A percentile compares a stretch with the other conserved stretches of the same genome.
phyloP scores from a whole-genome alignment of 2,888 invertebrate genomes.

The Elmis aenea region DNA sequence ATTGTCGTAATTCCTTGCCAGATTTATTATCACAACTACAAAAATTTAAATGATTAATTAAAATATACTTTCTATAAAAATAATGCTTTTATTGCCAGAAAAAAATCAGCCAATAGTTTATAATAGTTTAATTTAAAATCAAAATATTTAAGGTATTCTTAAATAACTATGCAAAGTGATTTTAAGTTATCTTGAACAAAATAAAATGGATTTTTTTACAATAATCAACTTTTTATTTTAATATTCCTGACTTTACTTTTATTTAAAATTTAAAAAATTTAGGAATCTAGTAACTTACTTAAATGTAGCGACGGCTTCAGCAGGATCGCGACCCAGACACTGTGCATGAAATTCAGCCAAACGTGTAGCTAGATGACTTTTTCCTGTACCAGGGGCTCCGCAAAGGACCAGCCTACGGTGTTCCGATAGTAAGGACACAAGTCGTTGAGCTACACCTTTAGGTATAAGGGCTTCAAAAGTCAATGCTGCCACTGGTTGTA shows the following conservation, averaged over 20 bases:
- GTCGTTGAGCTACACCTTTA: conserved; percentile 90
- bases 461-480: conserved; percentile 95
- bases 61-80: too few relatives aligned
- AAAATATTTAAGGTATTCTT: too few relatives aligned
- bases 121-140: too few relatives aligned
- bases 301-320: conserved; percentile 90
- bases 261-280: conserved; percentile 4
- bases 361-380: conserved; percentile 91
- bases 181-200: too few relatives aligned
- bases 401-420: conserved; percentile 92
- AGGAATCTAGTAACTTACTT: conserved; percentile 56
- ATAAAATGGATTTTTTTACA: not conserved
- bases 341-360: conserved; percentile 91
- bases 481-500: conserved; percentile 78
- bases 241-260: too few relatives aligned
- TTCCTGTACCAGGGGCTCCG: conserved; percentile 94
- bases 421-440: conserved; percentile 73
- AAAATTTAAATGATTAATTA: conserved; percentile 22
- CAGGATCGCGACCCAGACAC: conserved; percentile 73
- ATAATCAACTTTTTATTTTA: not conserved
- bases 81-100: too few relatives aligned
- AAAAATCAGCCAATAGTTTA: too few relatives aligned
- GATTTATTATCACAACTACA: conserved; percentile 89
- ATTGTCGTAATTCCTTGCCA: conserved; percentile 88
- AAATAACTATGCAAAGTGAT: too few relatives aligned